A percentile compares a stretch with the other conserved stretches of the same genome.
phyloP scores from a whole-genome alignment of 2,113 vertebrate species.

The Polypterus senegalus region DNA sequence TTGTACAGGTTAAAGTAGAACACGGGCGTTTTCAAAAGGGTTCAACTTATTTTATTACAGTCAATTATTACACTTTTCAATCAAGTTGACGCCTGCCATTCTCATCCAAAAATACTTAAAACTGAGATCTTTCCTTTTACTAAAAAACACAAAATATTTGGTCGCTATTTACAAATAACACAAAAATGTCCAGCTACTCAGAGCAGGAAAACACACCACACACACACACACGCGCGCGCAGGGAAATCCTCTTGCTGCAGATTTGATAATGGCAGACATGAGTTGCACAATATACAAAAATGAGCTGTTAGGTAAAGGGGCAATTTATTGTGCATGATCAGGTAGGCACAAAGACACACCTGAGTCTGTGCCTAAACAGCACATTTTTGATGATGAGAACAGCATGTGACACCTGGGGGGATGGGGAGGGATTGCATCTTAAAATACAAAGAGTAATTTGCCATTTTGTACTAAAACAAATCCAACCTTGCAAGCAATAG shows the following conservation, averaged over 20 bases:
- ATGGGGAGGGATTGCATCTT: too few species aligned
- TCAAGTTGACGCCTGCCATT: conserved; percentile 65
- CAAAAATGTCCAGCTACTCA: conserved; percentile 59
- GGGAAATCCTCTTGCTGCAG: conserved; percentile 21
- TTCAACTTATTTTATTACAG: conserved; percentile 54
- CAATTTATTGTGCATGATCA: conserved; percentile 43
- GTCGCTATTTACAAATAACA: conserved; percentile 83
- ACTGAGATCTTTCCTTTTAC: neutral
- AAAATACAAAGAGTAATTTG: too few species aligned
- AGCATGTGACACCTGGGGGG: conserved; percentile 24
- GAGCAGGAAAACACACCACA: conserved; percentile 36
- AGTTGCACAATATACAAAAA: conserved; percentile 37
- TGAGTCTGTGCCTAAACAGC: conserved; percentile 44
- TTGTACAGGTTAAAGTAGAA: conserved; percentile 58
- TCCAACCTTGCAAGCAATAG: too few species aligned
- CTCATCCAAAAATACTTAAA: conserved; percentile 39
- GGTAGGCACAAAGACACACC: conserved; percentile 25
- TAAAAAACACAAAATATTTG: conserved; percentile 61
- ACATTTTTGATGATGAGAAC: conserved; percentile 47
- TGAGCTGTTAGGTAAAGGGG: conserved; percentile 28
- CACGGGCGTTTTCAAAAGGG: conserved; percentile 47
- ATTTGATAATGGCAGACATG: conserved; percentile 69
- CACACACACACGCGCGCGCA: too few species aligned
- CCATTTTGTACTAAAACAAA: too few species aligned
- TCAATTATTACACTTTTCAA: conserved; percentile 56